Evolutionary conservation across 2,888 invertebrate species (phyloP).

Genomic region (Scrobipalpa atriplicella): DNA sequence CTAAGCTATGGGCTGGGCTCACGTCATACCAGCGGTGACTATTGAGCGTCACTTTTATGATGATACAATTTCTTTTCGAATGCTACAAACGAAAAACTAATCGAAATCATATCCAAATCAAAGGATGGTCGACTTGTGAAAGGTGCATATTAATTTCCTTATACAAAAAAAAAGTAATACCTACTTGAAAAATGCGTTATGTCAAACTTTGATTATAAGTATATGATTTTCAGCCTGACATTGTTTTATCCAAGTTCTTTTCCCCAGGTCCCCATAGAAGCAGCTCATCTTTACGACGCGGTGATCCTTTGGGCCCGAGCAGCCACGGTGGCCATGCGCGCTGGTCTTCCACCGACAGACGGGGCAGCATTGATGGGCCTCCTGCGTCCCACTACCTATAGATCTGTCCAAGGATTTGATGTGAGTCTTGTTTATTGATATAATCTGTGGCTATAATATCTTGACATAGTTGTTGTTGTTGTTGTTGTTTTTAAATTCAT

Average conservation of each 20-base stretch:
- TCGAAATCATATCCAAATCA: too few relatives aligned
- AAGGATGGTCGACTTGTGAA: too few relatives aligned
- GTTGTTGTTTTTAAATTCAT: too few relatives aligned
- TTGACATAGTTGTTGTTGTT: too few relatives aligned
- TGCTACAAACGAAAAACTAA: too few relatives aligned
- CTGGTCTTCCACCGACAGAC: conserved; percentile 87
- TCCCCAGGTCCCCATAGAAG: conserved; percentile 89
- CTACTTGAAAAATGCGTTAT: neutral
- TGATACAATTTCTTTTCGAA: too few relatives aligned
- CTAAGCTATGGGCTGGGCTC: too few relatives aligned
- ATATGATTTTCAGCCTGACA: neutral
- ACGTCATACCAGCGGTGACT: too few relatives aligned
- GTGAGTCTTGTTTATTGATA: conserved; percentile 84
- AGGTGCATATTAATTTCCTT: too few relatives aligned
- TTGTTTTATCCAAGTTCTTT: neutral
- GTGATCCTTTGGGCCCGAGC: conserved; percentile 94
- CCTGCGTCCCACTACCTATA: conserved; percentile 90
- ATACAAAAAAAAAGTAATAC: too few relatives aligned
- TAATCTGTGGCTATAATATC: neutral
- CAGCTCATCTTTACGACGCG: conserved; percentile 93
- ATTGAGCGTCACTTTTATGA: too few relatives aligned
- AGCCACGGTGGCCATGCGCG: conserved; percentile 87
- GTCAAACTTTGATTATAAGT: too few relatives aligned
- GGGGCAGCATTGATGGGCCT: conserved; percentile 89
- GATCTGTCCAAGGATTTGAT: conserved; percentile 91